These are phyloP conservation scores for Caenorhabditis brenneri DNA, from an alignment of 1,140 invertebrate species.

Conservation along the genomic window DNA sequence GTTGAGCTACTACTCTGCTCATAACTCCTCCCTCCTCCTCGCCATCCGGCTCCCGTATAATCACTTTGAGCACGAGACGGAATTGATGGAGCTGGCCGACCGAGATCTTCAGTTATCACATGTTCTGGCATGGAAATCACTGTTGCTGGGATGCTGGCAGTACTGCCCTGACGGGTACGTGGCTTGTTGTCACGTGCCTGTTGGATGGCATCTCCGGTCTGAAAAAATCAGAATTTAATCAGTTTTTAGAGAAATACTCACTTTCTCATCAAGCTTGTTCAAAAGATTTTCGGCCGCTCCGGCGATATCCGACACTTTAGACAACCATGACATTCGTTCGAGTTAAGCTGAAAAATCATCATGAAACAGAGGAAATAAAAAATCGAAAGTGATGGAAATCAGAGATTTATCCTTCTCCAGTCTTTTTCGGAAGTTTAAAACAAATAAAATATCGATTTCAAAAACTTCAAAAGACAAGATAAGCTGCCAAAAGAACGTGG, in stretches of 20 bases:
- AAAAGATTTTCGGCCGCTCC: slow-evolving; percentile 49
- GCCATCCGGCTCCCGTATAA: slow-evolving; percentile 6
- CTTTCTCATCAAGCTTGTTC: slow-evolving; percentile 44
- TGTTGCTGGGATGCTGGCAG: slow-evolving; percentile 1
- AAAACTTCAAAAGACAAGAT: background rate
- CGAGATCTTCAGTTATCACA: slow-evolving; percentile 19
- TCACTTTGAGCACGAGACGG: slow-evolving; percentile 21
- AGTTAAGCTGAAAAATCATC: background rate
- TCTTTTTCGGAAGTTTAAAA: no score
- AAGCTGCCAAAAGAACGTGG: background rate
- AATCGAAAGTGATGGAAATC: no score
- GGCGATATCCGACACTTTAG: slow-evolving; percentile 48
- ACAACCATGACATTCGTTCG: slow-evolving; percentile 52
- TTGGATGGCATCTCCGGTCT: slow-evolving; percentile 23
- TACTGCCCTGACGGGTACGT: slow-evolving; percentile 21
- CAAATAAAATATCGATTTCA: background rate
- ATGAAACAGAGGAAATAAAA: no score
- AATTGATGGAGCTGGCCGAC: background rate
- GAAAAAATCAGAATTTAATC: background rate
- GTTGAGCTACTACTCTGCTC: background rate
- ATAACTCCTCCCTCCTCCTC: background rate
- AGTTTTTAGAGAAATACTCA: background rate
- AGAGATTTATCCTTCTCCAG: no score
- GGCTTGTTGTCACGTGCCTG: background rate
- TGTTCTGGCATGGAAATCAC: slow-evolving; percentile 33